A percentile compares a stretch with the other conserved stretches of the same genome.
phyloP scores from a whole-genome alignment of 2,113 vertebrate genomes.

The Proteles cristata region DNA sequence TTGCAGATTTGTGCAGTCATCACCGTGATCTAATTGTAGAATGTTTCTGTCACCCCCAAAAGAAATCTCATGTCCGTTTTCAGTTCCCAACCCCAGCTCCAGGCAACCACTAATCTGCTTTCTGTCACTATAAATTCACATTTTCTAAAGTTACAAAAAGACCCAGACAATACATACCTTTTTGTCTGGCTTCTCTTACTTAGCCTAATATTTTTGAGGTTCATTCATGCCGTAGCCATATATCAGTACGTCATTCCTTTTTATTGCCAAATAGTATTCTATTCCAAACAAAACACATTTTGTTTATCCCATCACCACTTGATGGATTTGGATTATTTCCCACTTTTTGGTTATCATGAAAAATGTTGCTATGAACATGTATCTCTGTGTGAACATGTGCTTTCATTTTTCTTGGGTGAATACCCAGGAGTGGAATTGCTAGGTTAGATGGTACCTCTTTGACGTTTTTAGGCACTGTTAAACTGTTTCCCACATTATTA shows the following conservation, averaged over 20 bases:
- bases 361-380: not conserved
- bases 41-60: not conserved
- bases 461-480: not conserved
- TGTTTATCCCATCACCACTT: not conserved
- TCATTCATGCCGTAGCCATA: not conserved
- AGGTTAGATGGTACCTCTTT: not conserved
- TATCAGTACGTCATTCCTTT: not conserved
- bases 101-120: not conserved
- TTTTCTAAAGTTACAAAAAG: not conserved
- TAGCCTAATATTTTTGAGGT: not conserved
- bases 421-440: not conserved
- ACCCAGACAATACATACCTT: not conserved
- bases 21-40: not conserved
- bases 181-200: not conserved
- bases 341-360: not conserved
- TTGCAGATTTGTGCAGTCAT: not conserved
- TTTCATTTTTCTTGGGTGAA: conserved; percentile 28
- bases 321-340: not conserved
- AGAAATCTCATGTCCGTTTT: not conserved
- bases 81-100: not conserved
- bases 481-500: not conserved
- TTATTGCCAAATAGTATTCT: not conserved
- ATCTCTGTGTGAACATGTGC: not conserved
- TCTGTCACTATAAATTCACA: not conserved
- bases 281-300: not conserved